Evolutionary conservation across 1,140 invertebrate genomes (phyloP).

Genomic region (Orussus abietinus): DNA sequence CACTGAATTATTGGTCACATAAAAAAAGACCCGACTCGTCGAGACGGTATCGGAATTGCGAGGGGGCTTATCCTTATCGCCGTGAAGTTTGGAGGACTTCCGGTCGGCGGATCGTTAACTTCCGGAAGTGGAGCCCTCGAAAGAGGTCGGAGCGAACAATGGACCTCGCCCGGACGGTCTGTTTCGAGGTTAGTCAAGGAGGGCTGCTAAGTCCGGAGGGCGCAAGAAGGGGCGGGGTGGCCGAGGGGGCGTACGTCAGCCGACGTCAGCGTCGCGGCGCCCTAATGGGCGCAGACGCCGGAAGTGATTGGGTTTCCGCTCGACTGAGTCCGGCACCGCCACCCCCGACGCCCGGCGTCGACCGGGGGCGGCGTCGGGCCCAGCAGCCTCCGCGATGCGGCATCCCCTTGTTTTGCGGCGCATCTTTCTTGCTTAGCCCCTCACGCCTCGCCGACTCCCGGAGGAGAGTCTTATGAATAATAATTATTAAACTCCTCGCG

Average conservation of each 20-base stretch:
- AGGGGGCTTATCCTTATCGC: too few species aligned
- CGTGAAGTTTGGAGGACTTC: too few species aligned
- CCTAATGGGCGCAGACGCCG: slow-evolving; percentile 57
- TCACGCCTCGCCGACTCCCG: slow-evolving; percentile 45
- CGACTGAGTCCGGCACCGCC: slow-evolving; percentile 48
- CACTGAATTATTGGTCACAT: too few species aligned
- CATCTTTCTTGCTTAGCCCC: slow-evolving; percentile 49
- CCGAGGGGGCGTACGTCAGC: slow-evolving; percentile 44
- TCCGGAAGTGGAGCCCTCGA: slow-evolving; percentile 7
- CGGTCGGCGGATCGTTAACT: too few species aligned
- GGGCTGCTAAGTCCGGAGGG: slow-evolving; percentile 14
- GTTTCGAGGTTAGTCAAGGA: slow-evolving; percentile 38
- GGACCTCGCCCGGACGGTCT: slow-evolving; percentile 49
- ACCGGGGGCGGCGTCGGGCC: slow-evolving; percentile 21
- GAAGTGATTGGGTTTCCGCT: slow-evolving; percentile 57
- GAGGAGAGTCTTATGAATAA: slow-evolving; percentile 50
- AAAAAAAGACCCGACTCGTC: too few species aligned
- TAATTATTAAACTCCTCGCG: slow-evolving; percentile 44
- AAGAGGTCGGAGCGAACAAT: slow-evolving; percentile 39
- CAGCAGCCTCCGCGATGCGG: slow-evolving; percentile 16
- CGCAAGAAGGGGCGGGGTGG: slow-evolving; percentile 7
- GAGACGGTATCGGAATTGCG: too few species aligned
- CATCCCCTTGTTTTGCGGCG: slow-evolving; percentile 45
- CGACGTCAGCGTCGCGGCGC: slow-evolving; percentile 53
- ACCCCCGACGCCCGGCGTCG: slow-evolving; percentile 31